phyloP scores from a whole-genome alignment of 2,797 vertebrate genomes.

The Paratrypauchen microcephalus region DNA sequence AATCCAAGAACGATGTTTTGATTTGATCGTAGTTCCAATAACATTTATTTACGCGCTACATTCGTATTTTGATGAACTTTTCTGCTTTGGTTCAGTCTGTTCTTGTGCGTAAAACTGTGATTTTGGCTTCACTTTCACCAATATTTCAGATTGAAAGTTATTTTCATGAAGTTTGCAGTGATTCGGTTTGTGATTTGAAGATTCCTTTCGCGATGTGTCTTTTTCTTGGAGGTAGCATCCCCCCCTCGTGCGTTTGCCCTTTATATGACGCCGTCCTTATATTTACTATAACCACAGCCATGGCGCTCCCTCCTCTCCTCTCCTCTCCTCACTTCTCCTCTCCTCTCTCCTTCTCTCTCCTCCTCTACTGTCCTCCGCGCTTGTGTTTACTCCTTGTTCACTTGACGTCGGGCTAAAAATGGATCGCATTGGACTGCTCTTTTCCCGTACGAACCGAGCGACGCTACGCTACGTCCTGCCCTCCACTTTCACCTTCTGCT shows the following conservation, averaged over 20 bases:
- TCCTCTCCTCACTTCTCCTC: slow-evolving; percentile 57
- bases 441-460: not conserved
- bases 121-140: too few relatives aligned
- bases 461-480: slow-evolving; percentile 26
- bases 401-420: slow-evolving; percentile 12
- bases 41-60: not conserved
- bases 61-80: slow-evolving; percentile 36
- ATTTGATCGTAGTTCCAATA: not conserved
- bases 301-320: slow-evolving; percentile 54
- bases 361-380: slow-evolving; percentile 34
- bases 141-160: not conserved
- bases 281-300: slow-evolving; percentile 45
- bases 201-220: not conserved
- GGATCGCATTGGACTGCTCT: slow-evolving; percentile 16
- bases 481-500: slow-evolving; percentile 60
- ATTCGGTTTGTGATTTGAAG: not conserved
- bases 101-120: not conserved
- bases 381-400: slow-evolving; percentile 9
- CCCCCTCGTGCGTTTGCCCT: not conserved
- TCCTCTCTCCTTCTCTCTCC: not conserved
- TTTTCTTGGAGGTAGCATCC: not conserved
- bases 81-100: not conserved
- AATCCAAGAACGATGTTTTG: slow-evolving; percentile 33
- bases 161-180: not conserved
- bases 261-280: slow-evolving; percentile 4